These are phyloP conservation scores for Lagopus leucura DNA, from an alignment of 2,113 vertebrate genomes.

Conservation along the genomic window DNA sequence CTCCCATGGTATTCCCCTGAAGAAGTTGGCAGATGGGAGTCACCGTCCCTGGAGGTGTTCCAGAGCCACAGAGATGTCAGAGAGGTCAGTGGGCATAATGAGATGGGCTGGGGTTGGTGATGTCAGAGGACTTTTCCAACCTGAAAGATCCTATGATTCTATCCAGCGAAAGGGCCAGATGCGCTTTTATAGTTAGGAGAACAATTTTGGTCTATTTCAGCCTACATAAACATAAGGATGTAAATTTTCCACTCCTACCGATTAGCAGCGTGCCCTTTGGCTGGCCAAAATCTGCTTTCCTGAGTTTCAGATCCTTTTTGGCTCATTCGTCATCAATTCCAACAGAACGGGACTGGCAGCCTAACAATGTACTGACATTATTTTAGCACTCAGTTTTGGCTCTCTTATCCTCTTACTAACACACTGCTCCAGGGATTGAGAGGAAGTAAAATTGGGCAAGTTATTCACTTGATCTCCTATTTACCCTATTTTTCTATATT, in stretches of 20 bases:
- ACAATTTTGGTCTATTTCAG: neutral
- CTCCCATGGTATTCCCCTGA: too few relatives aligned
- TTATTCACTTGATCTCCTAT: neutral
- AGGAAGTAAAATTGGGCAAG: neutral
- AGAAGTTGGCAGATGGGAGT: too few relatives aligned
- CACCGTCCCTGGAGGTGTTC: too few relatives aligned
- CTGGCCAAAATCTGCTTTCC: neutral
- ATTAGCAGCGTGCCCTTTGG: accelerated
- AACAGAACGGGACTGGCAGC: accelerated
- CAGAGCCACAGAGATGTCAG: too few relatives aligned
- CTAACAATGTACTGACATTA: neutral
- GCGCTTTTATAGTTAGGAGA: neutral
- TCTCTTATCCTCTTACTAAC: neutral
- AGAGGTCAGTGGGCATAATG: too few relatives aligned
- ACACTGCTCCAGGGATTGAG: neutral
- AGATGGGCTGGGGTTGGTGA: too few relatives aligned
- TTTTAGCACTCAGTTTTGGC: neutral
- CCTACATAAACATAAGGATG: neutral
- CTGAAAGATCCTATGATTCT: too few relatives aligned
- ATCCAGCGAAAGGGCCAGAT: too few relatives aligned
- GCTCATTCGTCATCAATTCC: neutral
- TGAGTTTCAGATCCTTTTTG: neutral
- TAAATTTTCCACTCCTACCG: neutral
- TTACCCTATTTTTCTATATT: neutral
- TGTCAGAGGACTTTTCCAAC: neutral